These are phyloP conservation scores for Elegia similella DNA, from an alignment of 2,888 invertebrate genomes.

Conservation along the genomic window DNA sequence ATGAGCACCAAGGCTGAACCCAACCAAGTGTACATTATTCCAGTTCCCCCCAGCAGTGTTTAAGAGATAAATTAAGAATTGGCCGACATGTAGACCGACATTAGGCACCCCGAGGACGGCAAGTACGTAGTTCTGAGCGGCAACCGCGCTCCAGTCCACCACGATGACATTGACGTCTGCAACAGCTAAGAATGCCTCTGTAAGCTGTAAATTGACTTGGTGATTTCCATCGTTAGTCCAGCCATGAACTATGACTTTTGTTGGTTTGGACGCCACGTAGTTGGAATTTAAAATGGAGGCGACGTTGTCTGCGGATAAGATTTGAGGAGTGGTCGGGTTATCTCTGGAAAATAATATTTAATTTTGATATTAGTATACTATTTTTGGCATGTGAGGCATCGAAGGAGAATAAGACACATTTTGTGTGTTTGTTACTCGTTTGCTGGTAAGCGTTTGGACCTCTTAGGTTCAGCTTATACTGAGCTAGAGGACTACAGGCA, in stretches of 20 bases:
- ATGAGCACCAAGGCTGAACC: constrained; percentile 74
- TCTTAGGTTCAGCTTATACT: too few species aligned
- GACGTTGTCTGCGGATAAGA: constrained; percentile 45
- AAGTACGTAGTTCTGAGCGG: constrained; percentile 41
- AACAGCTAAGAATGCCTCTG: constrained; percentile 46
- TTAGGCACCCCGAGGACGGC: constrained; percentile 52
- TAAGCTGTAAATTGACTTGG: constrained; percentile 41
- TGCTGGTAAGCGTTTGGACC: too few species aligned
- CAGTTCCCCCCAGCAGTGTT: constrained; percentile 54
- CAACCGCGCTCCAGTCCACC: constrained; percentile 59
- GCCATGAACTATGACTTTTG: constrained; percentile 59
- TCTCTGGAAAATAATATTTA: constrained; percentile 19
- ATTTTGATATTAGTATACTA: too few species aligned
- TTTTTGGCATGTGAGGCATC: too few species aligned
- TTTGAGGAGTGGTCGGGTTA: constrained; percentile 47
- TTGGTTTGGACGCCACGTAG: constrained; percentile 38
- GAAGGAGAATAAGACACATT: too few species aligned
- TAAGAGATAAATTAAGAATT: constrained; percentile 64
- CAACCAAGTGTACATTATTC: constrained; percentile 65
- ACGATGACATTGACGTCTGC: constrained; percentile 62
- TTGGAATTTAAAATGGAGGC: constrained; percentile 49
- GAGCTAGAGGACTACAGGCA: too few species aligned
- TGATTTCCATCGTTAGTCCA: constrained; percentile 55
- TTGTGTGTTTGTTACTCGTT: too few species aligned
- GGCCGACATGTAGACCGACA: constrained; percentile 57